Conservation (phyloP, 2,888 invertebrate genomes). For the Chloroclysta siterata region DNA sequence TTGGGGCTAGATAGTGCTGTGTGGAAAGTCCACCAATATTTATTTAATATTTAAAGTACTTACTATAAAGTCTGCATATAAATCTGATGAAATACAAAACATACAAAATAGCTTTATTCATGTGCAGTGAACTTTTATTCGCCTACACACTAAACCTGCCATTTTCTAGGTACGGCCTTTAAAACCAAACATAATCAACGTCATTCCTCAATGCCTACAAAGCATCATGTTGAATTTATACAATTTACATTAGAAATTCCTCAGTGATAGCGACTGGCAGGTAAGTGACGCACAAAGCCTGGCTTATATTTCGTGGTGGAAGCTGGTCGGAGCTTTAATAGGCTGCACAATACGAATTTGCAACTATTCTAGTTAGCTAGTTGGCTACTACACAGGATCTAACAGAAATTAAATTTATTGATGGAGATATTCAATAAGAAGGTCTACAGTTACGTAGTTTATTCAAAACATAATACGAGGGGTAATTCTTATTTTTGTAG, state of each 20-base stretch:
- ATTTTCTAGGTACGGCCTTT: conserved; percentile 8
- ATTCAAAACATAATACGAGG: too few relatives aligned
- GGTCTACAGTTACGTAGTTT: too few relatives aligned
- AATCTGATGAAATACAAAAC: too few relatives aligned
- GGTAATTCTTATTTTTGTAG: too few relatives aligned
- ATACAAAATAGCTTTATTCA: background rate
- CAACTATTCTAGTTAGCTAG: conserved; percentile 22
- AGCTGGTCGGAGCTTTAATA: conserved; percentile 46
- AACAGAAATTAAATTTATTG: background rate
- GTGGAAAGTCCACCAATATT: too few relatives aligned
- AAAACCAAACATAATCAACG: conserved; percentile 18
- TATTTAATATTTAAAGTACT: too few relatives aligned
- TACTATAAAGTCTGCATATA: too few relatives aligned
- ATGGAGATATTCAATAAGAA: too few relatives aligned
- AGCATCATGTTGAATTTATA: conserved; percentile 26
- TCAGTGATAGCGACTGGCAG: conserved; percentile 48
- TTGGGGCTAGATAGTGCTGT: too few relatives aligned
- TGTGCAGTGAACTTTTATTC: background rate
- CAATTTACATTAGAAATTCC: conserved; percentile 45
- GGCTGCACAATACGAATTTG: conserved; percentile 48
- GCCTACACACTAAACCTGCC: background rate
- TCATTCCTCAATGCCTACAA: conserved; percentile 15
- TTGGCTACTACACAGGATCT: background rate
- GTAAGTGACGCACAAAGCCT: conserved; percentile 58
- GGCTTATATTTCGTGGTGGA: conserved; percentile 42